Base-by-base conservation (phyloP, 2,888 invertebrate species). In the Calliphora vomitoria region DNA sequence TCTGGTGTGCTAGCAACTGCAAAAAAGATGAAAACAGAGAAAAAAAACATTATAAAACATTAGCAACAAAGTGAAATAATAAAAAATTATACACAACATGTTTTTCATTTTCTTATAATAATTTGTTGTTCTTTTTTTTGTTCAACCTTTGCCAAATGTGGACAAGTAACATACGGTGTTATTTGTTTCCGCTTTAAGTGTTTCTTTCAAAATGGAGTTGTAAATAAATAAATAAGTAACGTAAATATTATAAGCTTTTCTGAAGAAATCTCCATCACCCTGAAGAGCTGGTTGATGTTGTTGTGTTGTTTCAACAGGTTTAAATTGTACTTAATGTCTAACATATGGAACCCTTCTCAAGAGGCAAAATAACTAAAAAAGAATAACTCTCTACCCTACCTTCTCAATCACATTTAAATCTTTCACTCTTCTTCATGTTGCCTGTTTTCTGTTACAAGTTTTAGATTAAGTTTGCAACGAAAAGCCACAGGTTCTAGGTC, bases 1-100 rank as follows among this genome's bases (percentile, higher is more conserved):
- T 97, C 97, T 90, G 97, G 97, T 90, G 97, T 97, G 94, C 97
- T 97, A 94, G 97, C 97, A 95, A 97, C 97, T 97, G 96, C 83
- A 96, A 96, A 68, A 88, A 66, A 76, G 4, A 60, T 55, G 66
- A 44, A 53, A 31, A 38, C 11, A 53, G 4, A 50, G 53, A 71
- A 38, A 11, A 18, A 15, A 74, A 35, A n/a, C 11, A 62, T 20
- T 10, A 55, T 6, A 20, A 66, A 71, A 25, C 25, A 47, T 60
- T 74, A 8, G 3, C n/a, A 58, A 78, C 5, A 68, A 79, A 35
- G n/a, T 3, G 35, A 11, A 68, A 44, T 31, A 10, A 18, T 20
- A 6, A 35, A 53, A 55, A 38, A 4, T 4, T 13, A 58, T 4
- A 31, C 31, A 31, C 47, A 44, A 18, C 15, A n/a, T 18, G 15